Evolutionary conservation across 1,140 invertebrate genomes (phyloP), one percentile per base, ranked within the genome.

Genomic region (Drosophila baimaii): DNA sequence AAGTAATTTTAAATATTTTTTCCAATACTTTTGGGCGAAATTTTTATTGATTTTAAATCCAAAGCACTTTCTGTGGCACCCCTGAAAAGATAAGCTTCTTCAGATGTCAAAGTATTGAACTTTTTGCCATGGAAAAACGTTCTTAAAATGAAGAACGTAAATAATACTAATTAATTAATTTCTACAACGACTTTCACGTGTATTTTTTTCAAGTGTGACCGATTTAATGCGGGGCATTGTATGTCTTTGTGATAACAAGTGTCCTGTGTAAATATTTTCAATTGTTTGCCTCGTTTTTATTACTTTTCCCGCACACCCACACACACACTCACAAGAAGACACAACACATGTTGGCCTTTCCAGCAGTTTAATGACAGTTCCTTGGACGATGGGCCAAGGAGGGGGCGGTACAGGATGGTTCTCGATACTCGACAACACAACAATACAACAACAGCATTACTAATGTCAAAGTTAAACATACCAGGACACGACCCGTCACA

Each of bases 241-340:
- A 74, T 83, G 75, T 88, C 79, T 79, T 88, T 88, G 79, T 68
- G 83, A 88, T 88, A 88, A 88, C 83, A 88, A 88, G 83, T 88
- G 83, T 88, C 83, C 83, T 88, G 79, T 88, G 83, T 88, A 88
- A 88, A 88, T 88, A 88, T 89, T 89, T 89, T 89, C 84, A 84
- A 84, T 89, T 89, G 84, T 89, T 89, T 81, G 73, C 74, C 77
- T 89, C 80, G 84, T 81, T 89, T 72, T 89, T 88, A 89, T 89
- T 89, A 84, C 81, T 89, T 88, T 74, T 63, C 27, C 72, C 51
- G n/a, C 64, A 76, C 39, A 44, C 52, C 43, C 58, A 46, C 65
- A 43, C 54, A 61, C 56, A 62, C 52, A 77, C 33, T 41, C 66
- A 31, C 39, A 47, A 31, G 35, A 52, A 55, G 63, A 70, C 35